These are phyloP conservation scores for Drosophila macrospina DNA, from an alignment of 2,888 invertebrate species.

Conservation along the genomic window DNA sequence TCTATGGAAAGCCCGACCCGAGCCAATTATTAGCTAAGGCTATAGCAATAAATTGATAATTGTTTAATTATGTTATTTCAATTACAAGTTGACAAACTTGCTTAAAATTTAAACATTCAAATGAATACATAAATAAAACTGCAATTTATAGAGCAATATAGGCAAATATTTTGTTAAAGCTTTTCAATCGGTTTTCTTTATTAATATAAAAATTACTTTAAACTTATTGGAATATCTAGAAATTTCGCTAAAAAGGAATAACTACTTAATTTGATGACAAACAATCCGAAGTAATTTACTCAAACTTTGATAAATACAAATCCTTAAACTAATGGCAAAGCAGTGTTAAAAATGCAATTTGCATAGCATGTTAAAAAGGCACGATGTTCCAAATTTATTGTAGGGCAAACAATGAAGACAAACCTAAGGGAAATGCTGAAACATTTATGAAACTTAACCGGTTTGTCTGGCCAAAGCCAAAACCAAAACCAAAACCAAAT, in stretches of 20 bases:
- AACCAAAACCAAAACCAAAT: conserved; percentile 47
- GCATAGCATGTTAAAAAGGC: conserved; percentile 66
- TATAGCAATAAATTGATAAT: conserved; percentile 9
- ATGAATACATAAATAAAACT: neutral
- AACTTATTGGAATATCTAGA: neutral
- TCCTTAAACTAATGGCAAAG: conserved; percentile 34
- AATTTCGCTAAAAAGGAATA: neutral
- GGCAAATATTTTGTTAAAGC: neutral
- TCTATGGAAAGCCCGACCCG: conserved; percentile 37
- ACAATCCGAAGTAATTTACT: neutral
- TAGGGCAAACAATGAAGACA: conserved; percentile 60
- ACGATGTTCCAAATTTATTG: conserved; percentile 71
- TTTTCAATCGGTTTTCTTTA: conserved; percentile 3
- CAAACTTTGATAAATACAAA: conserved; percentile 20
- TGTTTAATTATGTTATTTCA: neutral
- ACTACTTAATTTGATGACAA: conserved; percentile 9
- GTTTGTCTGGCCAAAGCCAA: conserved; percentile 74
- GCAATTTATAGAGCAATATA: neutral
- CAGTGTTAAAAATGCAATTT: conserved; percentile 58
- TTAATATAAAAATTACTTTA: conserved; percentile 9
- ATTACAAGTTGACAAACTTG: conserved; percentile 9
- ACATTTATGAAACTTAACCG: conserved; percentile 62
- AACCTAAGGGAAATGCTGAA: conserved; percentile 71
- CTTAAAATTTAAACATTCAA: conserved; percentile 1
- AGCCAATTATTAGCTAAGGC: conserved; percentile 53